Base-by-base conservation (phyloP, 1,140 invertebrate species). In the Rhyzopertha dominica region DNA sequence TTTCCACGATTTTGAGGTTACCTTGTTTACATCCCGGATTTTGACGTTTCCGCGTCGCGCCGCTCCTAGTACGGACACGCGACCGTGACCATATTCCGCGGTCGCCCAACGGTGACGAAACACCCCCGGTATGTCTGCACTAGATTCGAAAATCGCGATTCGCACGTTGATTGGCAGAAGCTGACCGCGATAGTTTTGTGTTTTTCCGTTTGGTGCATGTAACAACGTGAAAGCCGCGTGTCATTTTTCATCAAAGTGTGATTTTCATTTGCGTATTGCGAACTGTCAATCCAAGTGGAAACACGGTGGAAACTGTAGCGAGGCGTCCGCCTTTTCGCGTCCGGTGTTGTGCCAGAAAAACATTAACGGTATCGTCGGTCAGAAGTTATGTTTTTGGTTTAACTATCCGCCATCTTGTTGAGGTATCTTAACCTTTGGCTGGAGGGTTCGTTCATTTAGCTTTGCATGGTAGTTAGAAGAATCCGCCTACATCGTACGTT, bases 151-250 rank as follows among this genome's bases (percentile, higher is more conserved):
- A n/a, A n/a, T n/a, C n/a, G n/a, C n/a, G n/a, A n/a, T n/a, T n/a
- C n/a, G n/a, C n/a, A n/a, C n/a, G n/a, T n/a, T 8, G 30, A 32
- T 32, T 13, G 30, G 30, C 4, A 26, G 30, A 14, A 18, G 9
- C n/a, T 47, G 24, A 16, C 20, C 8, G n/a, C 12, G 2, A 13
- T 44, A 55, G 53, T 58, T 44, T 32, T 20, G 17, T 30, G 43
- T 50, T 20, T 52, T 42, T 42, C 50, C 58, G 53, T 38, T 52
- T 50, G 58, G 22, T 42, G 45, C 45, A 23, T 23, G 48, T 56
- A 51, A 55, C 52, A 65, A 62, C 63, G 64, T 66, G 64, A 66
- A 63, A 68, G 66, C 64, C 66, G 66, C 66, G 66, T 68, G 66
- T 68, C 64, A 68, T 58, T 66, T 63, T 58, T 58, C 45, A 56